Conservation (phyloP, 2,797 vertebrate species). For the Notolepis coatsorum region DNA sequence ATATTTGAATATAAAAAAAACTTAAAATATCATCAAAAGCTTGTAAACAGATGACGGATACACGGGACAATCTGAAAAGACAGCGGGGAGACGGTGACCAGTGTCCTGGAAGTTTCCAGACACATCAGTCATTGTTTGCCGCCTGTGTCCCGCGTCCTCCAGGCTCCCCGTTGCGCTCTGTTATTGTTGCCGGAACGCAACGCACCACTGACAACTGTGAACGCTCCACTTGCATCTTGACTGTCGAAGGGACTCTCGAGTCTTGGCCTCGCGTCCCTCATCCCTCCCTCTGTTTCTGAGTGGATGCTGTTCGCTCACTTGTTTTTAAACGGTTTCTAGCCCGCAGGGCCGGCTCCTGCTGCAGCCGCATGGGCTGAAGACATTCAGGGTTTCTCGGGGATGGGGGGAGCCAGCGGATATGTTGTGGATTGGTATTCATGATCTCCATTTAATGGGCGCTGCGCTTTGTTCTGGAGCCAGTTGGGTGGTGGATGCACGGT, state of each 20-base stretch:
- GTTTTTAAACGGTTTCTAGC: constrained; percentile 62
- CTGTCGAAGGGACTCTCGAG: constrained; percentile 55
- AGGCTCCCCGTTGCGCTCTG: constrained; percentile 49
- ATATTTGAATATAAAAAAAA: not conserved
- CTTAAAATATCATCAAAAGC: constrained; percentile 7
- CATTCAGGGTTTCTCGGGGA: constrained; percentile 68
- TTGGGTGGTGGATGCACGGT: constrained; percentile 57
- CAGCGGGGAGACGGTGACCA: constrained; percentile 37
- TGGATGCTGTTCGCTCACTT: constrained; percentile 48
- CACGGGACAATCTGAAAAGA: constrained; percentile 50
- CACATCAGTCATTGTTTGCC: constrained; percentile 72
- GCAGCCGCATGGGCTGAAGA: constrained; percentile 65
- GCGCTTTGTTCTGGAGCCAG: constrained; percentile 72
- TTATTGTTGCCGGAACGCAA: constrained; percentile 67
- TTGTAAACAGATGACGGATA: constrained; percentile 44
- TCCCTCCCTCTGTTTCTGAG: constrained; percentile 44
- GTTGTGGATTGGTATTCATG: constrained; percentile 67
- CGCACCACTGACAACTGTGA: constrained; percentile 51
- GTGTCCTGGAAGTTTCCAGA: constrained; percentile 57
- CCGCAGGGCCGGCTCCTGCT: constrained; percentile 74
- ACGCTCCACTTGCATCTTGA: constrained; percentile 60
- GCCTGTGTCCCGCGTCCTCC: constrained; percentile 52
- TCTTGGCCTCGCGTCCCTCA: constrained; percentile 47
- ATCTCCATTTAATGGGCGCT: constrained; percentile 53
- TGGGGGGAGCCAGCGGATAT: constrained; percentile 74